A percentile compares a stretch with the other conserved stretches of the same genome.
Conservation (phyloP, 2,797 vertebrate genomes). For the Moxostoma hubbsi region DNA sequence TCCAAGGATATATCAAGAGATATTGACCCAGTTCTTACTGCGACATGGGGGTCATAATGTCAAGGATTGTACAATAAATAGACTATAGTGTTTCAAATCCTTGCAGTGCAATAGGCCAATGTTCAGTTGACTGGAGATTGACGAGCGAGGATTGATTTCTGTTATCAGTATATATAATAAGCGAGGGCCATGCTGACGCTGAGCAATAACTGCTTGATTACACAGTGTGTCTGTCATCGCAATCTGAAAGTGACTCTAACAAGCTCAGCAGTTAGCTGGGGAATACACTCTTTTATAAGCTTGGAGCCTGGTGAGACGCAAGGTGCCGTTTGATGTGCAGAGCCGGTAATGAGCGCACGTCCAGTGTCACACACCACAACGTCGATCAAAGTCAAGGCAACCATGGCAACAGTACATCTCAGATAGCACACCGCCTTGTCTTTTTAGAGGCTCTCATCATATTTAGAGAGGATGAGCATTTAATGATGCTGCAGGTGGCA, state of each 20-base stretch:
- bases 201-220: slow-evolving; percentile 62
- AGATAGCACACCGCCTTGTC: slow-evolving; percentile 1
- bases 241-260: slow-evolving; percentile 59
- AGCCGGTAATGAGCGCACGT: slow-evolving; percentile 37
- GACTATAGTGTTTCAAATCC: neutral
- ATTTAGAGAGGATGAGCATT: slow-evolving; percentile 9
- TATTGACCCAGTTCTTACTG: slow-evolving; percentile 34
- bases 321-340: slow-evolving; percentile 16
- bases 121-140: slow-evolving; percentile 17
- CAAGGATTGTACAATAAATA: neutral
- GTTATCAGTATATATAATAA: slow-evolving; percentile 42
- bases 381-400: slow-evolving; percentile 42
- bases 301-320: slow-evolving; percentile 45
- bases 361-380: neutral
- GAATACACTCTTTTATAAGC: slow-evolving; percentile 56
- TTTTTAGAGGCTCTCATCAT: slow-evolving; percentile 13
- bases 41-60: slow-evolving; percentile 30
- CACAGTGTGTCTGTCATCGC: slow-evolving; percentile 54
- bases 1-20: slow-evolving; percentile 19
- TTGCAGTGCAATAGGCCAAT: slow-evolving; percentile 11
- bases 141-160: slow-evolving; percentile 42
- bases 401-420: neutral
- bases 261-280: slow-evolving; percentile 48
- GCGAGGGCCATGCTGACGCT: slow-evolving; percentile 23
- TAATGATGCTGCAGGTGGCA: slow-evolving; percentile 25